Evolutionary conservation across 2,888 invertebrate genomes (phyloP).

Genomic region (Lucinisca nassula): DNA sequence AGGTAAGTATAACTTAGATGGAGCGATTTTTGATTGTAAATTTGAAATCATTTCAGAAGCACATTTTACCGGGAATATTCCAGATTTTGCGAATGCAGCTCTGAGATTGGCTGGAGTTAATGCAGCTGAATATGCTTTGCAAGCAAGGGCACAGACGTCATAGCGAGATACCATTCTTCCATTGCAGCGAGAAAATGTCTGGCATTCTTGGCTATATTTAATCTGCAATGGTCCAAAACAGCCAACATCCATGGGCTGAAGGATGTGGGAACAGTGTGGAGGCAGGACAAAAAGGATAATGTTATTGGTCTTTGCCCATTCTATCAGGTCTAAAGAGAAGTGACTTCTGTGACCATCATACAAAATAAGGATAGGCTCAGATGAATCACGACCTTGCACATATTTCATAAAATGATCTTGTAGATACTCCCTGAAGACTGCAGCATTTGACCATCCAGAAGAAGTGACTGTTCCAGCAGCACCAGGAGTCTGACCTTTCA

Average conservation of each 20-base stretch:
- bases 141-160: slow-evolving; percentile 35
- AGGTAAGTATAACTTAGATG: not conserved
- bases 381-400: slow-evolving; percentile 4
- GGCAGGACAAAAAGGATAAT: slow-evolving; percentile 46
- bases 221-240: slow-evolving; percentile 47
- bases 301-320: slow-evolving; percentile 39
- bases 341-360: slow-evolving; percentile 41
- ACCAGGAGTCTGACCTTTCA: slow-evolving; percentile 23
- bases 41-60: not conserved
- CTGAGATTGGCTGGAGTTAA: slow-evolving; percentile 27
- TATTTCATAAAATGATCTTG: slow-evolving; percentile 38
- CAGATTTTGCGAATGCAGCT: slow-evolving; percentile 20
- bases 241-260: slow-evolving; percentile 33
- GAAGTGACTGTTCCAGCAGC: slow-evolving; percentile 1
- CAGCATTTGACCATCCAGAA: slow-evolving; percentile 45
- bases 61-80: not conserved
- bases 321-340: slow-evolving; percentile 17
- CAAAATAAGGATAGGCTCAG: slow-evolving; percentile 15
- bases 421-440: slow-evolving; percentile 30
- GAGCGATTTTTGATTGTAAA: not conserved
- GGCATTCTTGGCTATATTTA: slow-evolving; percentile 22
- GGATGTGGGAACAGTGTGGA: slow-evolving; percentile 33
- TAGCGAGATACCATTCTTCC: slow-evolving; percentile 15
- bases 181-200: slow-evolving; percentile 5
- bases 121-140: slow-evolving; percentile 32